Evolutionary conservation across 2,113 vertebrate genomes (phyloP).

Genomic region (Eclectus roratus): DNA sequence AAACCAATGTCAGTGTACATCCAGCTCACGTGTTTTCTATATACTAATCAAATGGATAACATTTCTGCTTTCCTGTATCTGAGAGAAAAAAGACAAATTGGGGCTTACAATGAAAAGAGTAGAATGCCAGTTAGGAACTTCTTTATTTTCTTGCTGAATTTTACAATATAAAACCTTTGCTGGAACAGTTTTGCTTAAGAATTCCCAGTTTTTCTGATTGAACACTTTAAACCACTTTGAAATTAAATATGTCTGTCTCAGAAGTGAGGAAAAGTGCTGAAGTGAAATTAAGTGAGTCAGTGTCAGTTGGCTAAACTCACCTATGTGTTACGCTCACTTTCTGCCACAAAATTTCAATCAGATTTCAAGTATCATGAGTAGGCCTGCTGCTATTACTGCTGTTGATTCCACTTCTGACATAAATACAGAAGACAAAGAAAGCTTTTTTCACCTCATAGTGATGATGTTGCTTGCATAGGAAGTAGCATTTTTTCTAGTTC

Average conservation of each 20-base stretch:
- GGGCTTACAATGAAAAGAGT: not conserved
- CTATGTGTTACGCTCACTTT: not conserved
- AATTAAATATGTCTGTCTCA: not conserved
- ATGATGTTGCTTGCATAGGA: not conserved
- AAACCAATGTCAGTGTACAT: not conserved
- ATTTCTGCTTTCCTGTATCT: not conserved
- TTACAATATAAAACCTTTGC: not conserved
- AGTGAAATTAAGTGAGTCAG: not conserved
- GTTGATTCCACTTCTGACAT: not conserved
- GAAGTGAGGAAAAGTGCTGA: not conserved
- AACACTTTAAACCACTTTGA: not conserved
- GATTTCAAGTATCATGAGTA: not conserved
- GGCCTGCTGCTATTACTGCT: not conserved
- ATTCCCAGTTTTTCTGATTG: not conserved
- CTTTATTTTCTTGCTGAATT: not conserved
- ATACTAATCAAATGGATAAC: not conserved
- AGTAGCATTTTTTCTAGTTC: not conserved
- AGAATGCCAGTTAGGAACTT: not conserved
- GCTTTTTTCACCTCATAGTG: not conserved
- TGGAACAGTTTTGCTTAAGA: not conserved
- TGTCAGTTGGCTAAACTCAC: not conserved
- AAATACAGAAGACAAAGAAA: not conserved
- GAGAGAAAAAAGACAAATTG: not conserved
- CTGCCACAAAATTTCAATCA: not conserved
- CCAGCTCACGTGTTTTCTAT: not conserved